phyloP scores from a whole-genome alignment of 2,797 vertebrate genomes.

The Rachycentron canadum region DNA sequence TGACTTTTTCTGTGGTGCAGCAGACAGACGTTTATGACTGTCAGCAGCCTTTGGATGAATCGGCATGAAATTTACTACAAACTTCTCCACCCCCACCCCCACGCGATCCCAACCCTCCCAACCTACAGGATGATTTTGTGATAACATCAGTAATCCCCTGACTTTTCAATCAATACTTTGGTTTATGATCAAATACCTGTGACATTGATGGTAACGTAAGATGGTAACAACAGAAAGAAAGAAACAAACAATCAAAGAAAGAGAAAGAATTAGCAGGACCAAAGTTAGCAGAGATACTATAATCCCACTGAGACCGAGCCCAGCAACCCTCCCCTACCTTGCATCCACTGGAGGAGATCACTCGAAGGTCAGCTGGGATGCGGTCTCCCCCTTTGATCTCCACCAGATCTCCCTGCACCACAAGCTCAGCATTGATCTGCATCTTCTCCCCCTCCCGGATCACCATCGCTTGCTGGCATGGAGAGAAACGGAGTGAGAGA shows the following conservation, averaged over 20 bases:
- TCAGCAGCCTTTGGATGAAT: neutral
- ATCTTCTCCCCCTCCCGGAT: slow-evolving; percentile 94
- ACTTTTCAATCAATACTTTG: neutral
- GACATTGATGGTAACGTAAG: neutral
- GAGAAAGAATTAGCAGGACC: neutral
- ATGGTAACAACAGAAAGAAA: neutral
- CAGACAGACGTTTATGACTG: neutral
- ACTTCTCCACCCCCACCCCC: neutral
- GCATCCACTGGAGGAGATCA: slow-evolving; percentile 91
- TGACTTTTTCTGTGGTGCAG: neutral
- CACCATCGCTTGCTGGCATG: slow-evolving; percentile 93
- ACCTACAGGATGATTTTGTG: neutral
- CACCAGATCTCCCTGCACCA: slow-evolving; percentile 94
- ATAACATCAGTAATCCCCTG: neutral
- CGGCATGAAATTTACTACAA: neutral
- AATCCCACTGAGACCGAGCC: slow-evolving; percentile 27
- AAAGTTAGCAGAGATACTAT: slow-evolving; percentile 16
- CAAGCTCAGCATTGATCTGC: slow-evolving; percentile 92
- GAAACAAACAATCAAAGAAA: neutral
- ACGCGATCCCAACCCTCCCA: too few species aligned
- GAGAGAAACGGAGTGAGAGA: slow-evolving; percentile 33
- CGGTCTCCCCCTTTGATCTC: slow-evolving; percentile 96
- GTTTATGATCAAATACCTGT: neutral
- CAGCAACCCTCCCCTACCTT: slow-evolving; percentile 84
- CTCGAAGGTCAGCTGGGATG: slow-evolving; percentile 92